A percentile compares a stretch with the other conserved stretches of the same genome.
These are phyloP conservation scores for Mus spretus DNA, from an alignment of 2,797 vertebrate species.

Conservation along the genomic window DNA sequence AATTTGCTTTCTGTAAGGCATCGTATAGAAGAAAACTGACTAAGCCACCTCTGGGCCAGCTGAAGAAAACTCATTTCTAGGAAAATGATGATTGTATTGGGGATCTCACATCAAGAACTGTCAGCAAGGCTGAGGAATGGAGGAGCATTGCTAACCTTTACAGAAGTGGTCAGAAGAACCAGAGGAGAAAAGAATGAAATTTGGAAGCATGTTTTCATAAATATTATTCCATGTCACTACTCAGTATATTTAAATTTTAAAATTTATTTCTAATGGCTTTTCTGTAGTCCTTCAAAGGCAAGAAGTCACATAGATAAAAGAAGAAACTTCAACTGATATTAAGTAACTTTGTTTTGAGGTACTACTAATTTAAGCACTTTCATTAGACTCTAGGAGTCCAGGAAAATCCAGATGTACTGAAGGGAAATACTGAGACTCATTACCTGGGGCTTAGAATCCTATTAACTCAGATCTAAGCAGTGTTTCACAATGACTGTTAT, in stretches of 20 bases:
- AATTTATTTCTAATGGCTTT: background rate
- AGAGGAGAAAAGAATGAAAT: background rate
- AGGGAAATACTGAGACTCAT: background rate
- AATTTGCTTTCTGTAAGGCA: background rate
- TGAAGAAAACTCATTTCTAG: background rate
- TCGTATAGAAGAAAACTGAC: background rate
- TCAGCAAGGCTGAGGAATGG: background rate
- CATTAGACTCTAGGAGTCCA: background rate
- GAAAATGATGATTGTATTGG: too few relatives aligned
- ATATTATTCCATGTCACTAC: background rate
- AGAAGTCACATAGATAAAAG: background rate
- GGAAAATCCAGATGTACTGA: background rate
- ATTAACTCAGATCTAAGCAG: background rate
- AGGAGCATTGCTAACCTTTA: background rate
- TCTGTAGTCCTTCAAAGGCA: background rate
- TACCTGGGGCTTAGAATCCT: background rate
- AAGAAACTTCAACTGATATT: background rate
- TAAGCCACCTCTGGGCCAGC: background rate
- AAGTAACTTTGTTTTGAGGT: background rate
- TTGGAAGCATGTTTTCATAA: background rate
- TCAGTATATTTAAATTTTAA: background rate
- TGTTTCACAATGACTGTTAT: background rate
- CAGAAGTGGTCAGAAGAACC: background rate
- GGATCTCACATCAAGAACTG: background rate
- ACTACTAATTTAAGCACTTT: background rate